A percentile compares a stretch with the other conserved stretches of the same genome.
phyloP scores from a whole-genome alignment of 2,888 invertebrate genomes.

The Doris montereyensis region DNA sequence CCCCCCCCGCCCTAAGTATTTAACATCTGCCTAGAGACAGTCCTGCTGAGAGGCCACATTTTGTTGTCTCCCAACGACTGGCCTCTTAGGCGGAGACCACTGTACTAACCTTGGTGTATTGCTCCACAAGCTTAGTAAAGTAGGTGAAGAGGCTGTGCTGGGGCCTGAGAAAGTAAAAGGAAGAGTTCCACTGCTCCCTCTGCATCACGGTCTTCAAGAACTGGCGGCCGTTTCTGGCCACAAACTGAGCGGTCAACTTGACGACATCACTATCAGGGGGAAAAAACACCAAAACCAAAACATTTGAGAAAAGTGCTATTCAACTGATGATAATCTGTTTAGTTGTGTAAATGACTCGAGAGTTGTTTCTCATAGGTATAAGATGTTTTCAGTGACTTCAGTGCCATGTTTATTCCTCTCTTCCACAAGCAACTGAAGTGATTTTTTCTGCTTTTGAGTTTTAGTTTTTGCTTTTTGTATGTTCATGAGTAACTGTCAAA shows the following conservation, averaged over 20 bases:
- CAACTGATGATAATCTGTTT: background rate
- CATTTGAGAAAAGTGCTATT: background rate
- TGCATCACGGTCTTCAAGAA: constrained; percentile 99
- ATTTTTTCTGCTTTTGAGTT: too few species aligned
- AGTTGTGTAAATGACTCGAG: background rate
- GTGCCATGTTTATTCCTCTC: too few species aligned
- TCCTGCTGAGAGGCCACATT: too few species aligned
- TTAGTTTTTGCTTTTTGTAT: too few species aligned
- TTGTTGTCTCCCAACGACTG: too few species aligned
- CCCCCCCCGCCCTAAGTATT: background rate
- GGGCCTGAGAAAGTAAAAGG: constrained; percentile 98
- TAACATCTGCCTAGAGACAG: too few species aligned
- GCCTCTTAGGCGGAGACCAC: too few species aligned
- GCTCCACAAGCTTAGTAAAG: constrained; percentile 97
- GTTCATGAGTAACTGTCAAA: too few species aligned
- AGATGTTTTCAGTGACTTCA: too few species aligned
- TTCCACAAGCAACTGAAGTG: too few species aligned
- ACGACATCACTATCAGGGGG: constrained; percentile 89
- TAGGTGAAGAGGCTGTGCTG: constrained; percentile 99
- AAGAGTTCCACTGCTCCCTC: constrained; percentile 96
- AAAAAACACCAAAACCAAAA: background rate
- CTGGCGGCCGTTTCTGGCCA: constrained; percentile 97
- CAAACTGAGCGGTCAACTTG: constrained; percentile 98
- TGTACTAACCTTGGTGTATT: constrained; percentile 95
- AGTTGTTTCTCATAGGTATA: too few species aligned